phyloP scores from a whole-genome alignment of 2,888 invertebrate genomes.

The Hetaerina titia region DNA sequence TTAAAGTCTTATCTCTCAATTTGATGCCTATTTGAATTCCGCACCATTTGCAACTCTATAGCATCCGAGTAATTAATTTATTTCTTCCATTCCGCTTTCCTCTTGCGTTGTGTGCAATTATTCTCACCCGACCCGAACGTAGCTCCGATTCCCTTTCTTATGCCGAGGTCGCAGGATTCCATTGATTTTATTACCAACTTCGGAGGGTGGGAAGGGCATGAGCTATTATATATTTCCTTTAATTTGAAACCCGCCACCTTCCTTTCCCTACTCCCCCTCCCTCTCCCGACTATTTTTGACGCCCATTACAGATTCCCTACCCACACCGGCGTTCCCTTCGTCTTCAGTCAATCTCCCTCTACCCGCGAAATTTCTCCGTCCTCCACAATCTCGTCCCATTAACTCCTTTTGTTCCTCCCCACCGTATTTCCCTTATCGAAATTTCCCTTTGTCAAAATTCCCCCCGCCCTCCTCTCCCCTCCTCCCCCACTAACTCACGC shows the following conservation, averaged over 20 bases:
- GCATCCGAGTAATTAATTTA: neutral
- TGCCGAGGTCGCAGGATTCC: neutral
- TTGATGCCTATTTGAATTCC: neutral
- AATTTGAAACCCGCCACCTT: neutral
- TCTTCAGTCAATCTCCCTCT: neutral
- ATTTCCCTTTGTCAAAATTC: neutral
- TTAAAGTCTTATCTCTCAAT: neutral
- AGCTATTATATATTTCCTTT: neutral
- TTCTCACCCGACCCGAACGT: neutral
- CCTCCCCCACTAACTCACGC: neutral
- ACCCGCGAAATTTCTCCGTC: neutral
- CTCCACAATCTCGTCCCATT: neutral
- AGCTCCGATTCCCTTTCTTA: neutral
- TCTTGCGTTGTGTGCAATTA: neutral
- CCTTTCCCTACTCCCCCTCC: neutral
- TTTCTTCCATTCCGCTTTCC: neutral
- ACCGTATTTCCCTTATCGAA: neutral
- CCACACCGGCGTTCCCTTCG: neutral
- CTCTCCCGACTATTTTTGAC: neutral
- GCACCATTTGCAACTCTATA: neutral
- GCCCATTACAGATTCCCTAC: neutral
- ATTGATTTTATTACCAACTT: neutral
- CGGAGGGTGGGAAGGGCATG: neutral
- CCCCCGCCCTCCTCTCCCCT: neutral
- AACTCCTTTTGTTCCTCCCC: neutral